Percentiles rank a stretch among this genome's conserved stretches.
phyloP scores from a whole-genome alignment of 30 jellyfish, hydroid and myxozoan genomes.

The Aurelia coerulea region DNA sequence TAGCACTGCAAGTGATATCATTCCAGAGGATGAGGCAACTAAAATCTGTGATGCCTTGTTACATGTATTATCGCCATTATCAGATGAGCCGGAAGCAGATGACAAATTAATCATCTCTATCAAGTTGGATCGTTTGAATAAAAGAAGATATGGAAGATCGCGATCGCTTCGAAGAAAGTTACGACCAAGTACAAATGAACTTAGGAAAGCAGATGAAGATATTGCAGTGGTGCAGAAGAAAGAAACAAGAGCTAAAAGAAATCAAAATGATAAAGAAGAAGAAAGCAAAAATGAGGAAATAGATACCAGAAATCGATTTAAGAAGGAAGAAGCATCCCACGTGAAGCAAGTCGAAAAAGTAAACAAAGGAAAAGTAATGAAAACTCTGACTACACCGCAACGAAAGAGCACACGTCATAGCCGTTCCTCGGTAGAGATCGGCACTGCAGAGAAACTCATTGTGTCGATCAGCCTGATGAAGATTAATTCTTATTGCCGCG shows the following conservation, averaged over 20 bases:
- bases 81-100: constrained; percentile 35
- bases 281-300: neutral
- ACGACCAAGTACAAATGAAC: neutral
- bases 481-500: constrained; percentile 37
- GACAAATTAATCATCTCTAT: constrained; percentile 39
- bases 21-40: constrained; percentile 69
- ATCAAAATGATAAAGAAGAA: neutral
- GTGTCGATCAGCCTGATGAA: constrained; percentile 42
- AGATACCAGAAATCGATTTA: too few species aligned
- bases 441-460: constrained; percentile 37
- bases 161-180: neutral
- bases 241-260: neutral
- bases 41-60: constrained; percentile 61
- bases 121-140: constrained; percentile 19
- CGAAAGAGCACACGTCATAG: constrained; percentile 36
- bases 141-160: neutral
- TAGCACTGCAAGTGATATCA: constrained; percentile 40
- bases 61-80: constrained; percentile 38
- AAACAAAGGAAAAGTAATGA: neutral
- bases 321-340: neutral
- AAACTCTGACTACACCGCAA: neutral
- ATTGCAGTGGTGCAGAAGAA: neutral
- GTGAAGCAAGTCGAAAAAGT: too few species aligned
- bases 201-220: neutral
- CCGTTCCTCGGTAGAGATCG: constrained; percentile 5